Evolutionary conservation across 2,113 vertebrate genomes (phyloP), one percentile per base, ranked within the genome.

Genomic region (Chaenogobius annularis): DNA sequence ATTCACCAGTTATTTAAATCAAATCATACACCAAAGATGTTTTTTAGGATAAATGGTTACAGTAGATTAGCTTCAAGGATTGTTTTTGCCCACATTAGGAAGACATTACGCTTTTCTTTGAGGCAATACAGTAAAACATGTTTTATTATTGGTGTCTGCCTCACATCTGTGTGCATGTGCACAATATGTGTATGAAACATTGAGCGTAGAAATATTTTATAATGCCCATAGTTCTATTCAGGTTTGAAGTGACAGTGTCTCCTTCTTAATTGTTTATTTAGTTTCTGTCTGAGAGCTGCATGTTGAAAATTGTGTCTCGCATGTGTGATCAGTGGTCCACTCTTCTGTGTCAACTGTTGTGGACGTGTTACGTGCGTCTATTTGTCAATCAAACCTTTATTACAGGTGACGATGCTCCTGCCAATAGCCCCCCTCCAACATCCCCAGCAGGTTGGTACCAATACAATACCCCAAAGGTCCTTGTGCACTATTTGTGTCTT

Each of bases 381-480:
- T 90, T 82, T 93, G 84, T 92, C 89, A 84, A 89, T 92, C 82
- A 89, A 79, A 79, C 73, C 88, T 92, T 92, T 91, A 90, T 94
- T 93, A 50, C 92, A 94, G 92, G 92, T 91, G 87, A 94, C 83
- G 91, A 85, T 85, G 90, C 80, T 77, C 82, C 85, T 66, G 71
- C 80, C 73, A 85, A 78, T 82, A 85, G 81, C 76, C 79, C 80
- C 66, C 89, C 91, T 75, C 91, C 93, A 78, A 85, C 90, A 75
- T 77, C 90, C 67, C 86, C 81, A 79, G 43, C 90, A 94, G 93
- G 93, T 94, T 91, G 89, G 93, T 94, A 91, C 72, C 67, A 69
- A 72, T 71, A 61, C 22, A 74, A 71, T 23, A 17, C 67, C 56
- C 67, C n/a, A 44, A 15, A 13, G 59, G 22, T 81, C 52, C 68